Evolutionary conservation across 2,797 vertebrate species (phyloP).

Genomic region (Crenichthys baileyi): DNA sequence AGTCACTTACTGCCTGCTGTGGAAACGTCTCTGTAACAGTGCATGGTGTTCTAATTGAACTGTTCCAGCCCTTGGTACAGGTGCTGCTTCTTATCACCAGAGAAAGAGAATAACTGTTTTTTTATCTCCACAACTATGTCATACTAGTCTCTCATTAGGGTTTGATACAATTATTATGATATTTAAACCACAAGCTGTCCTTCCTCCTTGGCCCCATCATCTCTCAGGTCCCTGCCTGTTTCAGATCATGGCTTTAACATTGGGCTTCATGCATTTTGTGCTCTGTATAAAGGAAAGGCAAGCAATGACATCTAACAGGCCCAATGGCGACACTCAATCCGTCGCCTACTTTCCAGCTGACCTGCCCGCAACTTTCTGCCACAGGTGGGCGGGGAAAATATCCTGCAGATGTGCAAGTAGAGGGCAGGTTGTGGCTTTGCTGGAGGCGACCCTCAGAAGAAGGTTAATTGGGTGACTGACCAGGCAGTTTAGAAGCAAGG

Average conservation of each 20-base stretch:
- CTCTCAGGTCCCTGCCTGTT: constrained; percentile 30
- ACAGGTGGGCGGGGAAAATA: not conserved
- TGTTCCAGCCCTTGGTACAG: too few relatives aligned
- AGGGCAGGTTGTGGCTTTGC: not conserved
- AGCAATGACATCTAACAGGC: constrained; percentile 28
- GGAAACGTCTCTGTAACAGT: too few relatives aligned
- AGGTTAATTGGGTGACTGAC: constrained; percentile 52
- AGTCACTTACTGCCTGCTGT: too few relatives aligned
- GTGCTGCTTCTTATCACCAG: not conserved
- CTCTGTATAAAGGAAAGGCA: constrained; percentile 54
- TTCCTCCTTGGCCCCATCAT: not conserved
- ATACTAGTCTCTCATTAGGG: not conserved
- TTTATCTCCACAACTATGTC: not conserved
- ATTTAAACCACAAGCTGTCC: not conserved
- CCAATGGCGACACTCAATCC: constrained; percentile 13
- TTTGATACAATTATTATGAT: not conserved
- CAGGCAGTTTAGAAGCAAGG: constrained; percentile 52
- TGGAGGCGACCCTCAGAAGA: constrained; percentile 27
- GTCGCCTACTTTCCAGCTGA: constrained; percentile 43
- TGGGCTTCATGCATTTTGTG: constrained; percentile 84
- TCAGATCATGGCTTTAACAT: constrained; percentile 74
- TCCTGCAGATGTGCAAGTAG: not conserved
- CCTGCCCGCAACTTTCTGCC: constrained; percentile 30
- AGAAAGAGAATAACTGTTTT: not conserved
- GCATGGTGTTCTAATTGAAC: too few relatives aligned